Percentiles rank a stretch among this genome's conserved stretches.
These are phyloP conservation scores for Nomada ferruginata DNA, from an alignment of 2,888 invertebrate species.

Conservation along the genomic window DNA sequence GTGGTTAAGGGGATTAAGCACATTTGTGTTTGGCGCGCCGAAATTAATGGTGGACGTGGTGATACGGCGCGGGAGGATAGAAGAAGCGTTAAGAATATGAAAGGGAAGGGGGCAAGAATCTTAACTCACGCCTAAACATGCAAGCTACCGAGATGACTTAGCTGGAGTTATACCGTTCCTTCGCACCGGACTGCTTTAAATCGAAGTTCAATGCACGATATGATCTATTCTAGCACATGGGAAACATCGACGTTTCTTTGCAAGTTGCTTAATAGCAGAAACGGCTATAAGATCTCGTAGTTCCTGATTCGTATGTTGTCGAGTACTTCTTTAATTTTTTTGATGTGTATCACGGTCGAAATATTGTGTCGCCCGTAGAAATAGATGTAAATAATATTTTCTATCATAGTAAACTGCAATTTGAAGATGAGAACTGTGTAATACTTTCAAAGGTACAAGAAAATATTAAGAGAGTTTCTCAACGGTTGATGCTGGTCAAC, in stretches of 20 bases:
- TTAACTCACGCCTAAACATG: constrained; percentile 55
- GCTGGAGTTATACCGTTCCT: constrained; percentile 53
- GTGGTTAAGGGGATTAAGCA: constrained; percentile 55
- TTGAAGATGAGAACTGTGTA: no score
- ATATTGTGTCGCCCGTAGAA: no score
- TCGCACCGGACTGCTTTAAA: constrained; percentile 45
- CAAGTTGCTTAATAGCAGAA: no score
- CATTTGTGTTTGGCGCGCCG: constrained; percentile 56
- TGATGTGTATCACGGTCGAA: no score
- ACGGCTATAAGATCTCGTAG: no score
- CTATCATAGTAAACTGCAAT: no score
- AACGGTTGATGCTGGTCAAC: no score
- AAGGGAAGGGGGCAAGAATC: constrained; percentile 35
- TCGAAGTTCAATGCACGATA: constrained; percentile 54
- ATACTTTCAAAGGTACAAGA: no score
- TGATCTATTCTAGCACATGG: constrained; percentile 14
- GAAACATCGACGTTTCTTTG: constrained; percentile 12
- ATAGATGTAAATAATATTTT: no score
- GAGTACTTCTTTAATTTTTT: no score
- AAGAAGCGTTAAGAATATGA: constrained; percentile 42
- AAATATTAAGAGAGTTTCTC: no score
- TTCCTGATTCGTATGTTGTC: no score
- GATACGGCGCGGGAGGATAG: constrained; percentile 32
- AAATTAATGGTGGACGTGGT: constrained; percentile 40
- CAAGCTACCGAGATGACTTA: constrained; percentile 55